phyloP scores from a whole-genome alignment of 2,888 invertebrate species.

The Epinotia ramella region DNA sequence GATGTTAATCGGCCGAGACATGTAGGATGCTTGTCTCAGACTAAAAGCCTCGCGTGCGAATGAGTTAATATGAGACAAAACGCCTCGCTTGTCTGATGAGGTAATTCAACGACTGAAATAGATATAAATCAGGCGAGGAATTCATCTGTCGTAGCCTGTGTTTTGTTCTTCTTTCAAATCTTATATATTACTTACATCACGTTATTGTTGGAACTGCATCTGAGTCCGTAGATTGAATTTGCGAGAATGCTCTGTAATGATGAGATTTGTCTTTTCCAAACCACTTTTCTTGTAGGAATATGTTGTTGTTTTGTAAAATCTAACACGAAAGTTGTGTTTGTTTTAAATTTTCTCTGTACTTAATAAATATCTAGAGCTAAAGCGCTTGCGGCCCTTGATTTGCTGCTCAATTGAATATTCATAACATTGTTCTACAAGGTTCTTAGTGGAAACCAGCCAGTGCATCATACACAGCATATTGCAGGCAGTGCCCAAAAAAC shows the following conservation, averaged over 20 bases:
- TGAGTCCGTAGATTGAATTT: too few species aligned
- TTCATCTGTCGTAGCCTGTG: not conserved
- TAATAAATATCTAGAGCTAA: too few species aligned
- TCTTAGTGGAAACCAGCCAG: too few species aligned
- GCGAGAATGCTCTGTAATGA: not conserved
- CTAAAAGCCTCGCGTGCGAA: conserved; percentile 30
- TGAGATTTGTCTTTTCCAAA: not conserved
- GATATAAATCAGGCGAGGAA: not conserved
- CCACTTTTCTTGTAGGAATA: not conserved
- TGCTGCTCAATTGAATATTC: too few species aligned
- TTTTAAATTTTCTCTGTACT: too few species aligned
- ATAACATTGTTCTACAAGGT: too few species aligned
- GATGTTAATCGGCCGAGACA: conserved; percentile 28
- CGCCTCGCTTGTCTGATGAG: conserved; percentile 21
- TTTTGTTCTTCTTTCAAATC: not conserved
- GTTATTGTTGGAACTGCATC: too few species aligned
- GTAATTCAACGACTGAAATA: conserved; percentile 6
- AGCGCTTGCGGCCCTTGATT: too few species aligned
- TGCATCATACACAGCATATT: too few species aligned
- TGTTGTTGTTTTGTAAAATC: not conserved
- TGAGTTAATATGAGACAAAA: conserved; percentile 36
- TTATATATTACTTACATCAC: not conserved
- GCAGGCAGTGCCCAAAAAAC: too few species aligned
- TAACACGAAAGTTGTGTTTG: too few species aligned
- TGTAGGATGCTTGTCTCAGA: conserved; percentile 28